These are phyloP conservation scores for Nerophis ophidion DNA, from an alignment of 2,113 vertebrate species.

Conservation along the genomic window DNA sequence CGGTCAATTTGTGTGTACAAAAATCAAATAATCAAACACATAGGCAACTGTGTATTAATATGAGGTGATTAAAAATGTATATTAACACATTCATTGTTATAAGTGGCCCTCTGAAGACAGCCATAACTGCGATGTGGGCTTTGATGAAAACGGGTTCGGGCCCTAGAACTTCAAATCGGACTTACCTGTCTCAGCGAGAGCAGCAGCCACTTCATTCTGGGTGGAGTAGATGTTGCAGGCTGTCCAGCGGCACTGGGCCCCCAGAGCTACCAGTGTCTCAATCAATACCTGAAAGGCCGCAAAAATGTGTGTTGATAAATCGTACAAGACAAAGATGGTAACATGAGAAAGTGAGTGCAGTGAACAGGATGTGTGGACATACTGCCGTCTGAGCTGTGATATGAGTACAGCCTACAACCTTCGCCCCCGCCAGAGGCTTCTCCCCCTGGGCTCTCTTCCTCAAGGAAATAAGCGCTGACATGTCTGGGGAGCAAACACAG, in stretches of 20 bases:
- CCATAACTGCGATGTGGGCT: no score
- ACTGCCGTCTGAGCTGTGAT: conserved; percentile 98
- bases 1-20: no score
- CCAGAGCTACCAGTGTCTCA: conserved; percentile 92
- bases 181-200: conserved; percentile 89
- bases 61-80: no score
- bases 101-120: no score
- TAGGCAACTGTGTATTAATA: no score
- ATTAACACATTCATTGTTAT: no score
- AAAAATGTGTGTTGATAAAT: neutral
- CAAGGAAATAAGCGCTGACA: conserved; percentile 96
- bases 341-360: neutral
- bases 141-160: no score
- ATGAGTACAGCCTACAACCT: conserved; percentile 96
- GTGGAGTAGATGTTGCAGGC: conserved; percentile 99
- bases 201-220: conserved; percentile 95
- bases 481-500: conserved; percentile 76
- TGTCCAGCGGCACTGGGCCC: conserved; percentile 97
- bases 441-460: conserved; percentile 97
- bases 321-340: neutral
- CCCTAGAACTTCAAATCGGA: neutral
- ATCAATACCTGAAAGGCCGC: conserved; percentile 81
- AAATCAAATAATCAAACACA: no score
- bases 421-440: conserved; percentile 94
- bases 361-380: conserved; percentile 44